Base-by-base conservation (phyloP, 2,113 vertebrate species). In the Typhlomys cinereus region DNA sequence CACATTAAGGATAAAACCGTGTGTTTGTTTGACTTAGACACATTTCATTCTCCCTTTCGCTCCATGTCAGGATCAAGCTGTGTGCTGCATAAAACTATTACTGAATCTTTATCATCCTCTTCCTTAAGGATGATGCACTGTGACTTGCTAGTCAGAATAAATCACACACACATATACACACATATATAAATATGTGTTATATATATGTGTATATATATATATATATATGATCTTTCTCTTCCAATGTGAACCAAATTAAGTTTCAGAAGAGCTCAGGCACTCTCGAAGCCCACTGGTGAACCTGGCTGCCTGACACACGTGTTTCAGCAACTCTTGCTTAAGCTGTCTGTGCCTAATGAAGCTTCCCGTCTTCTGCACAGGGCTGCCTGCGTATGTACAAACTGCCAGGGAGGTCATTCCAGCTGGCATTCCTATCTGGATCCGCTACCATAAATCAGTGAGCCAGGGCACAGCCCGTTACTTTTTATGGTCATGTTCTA, bases 401-500 rank as follows among this genome's bases (percentile, higher is more conserved):
- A 96, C 31, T 98, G 95, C 96, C 95, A 96, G 91, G 96, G 20
- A 98, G 98, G 97, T 98, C 95, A 97, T 98, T 98, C 97, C 98
- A 98, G 97, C 97, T 97, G 97, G 97, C 98, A 98, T 98, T 97
- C 97, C 97, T 92, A 81, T 95, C 97, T 91, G 82, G 96, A 97
- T 96, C 96, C 73, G 97, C 98, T 96, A 97, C 97, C 98, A 97
- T 98, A 98, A 98, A 98, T 98, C 97, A 98, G 98, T 97, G 96
- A 9, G 74, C 96, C 96, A 97, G 98, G 98, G 98, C 98, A 97
- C 98, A 97, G 97, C 98, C 97, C 97, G 95, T 99, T 98, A 98
- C 99, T 99, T 99, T 99, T 99, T 99, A 99, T 99, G 99, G 99
- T 98, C 99, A 99, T 99, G 99, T 99, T 99, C 99, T 99, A 99